Evolutionary conservation across 2,797 vertebrate species (phyloP).

Genomic region (Antennarius maculatus): DNA sequence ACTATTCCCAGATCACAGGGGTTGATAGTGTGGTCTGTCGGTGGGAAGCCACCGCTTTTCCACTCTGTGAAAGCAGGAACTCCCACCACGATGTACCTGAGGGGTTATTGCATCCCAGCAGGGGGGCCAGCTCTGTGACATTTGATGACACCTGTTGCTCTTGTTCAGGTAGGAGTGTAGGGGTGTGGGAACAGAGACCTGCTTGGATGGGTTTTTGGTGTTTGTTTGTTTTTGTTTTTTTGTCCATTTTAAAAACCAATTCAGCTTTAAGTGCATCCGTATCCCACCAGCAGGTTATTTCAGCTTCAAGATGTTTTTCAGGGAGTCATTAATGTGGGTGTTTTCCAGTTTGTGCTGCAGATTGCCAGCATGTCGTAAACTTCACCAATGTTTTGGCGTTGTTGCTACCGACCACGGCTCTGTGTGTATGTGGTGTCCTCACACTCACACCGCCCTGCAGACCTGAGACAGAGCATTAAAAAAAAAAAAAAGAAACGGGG

Average conservation of each 20-base stretch:
- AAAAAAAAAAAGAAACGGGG: background rate
- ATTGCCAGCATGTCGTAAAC: slow-evolving; percentile 44
- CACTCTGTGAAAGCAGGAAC: slow-evolving; percentile 53
- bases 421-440: slow-evolving; percentile 61
- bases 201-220: background rate
- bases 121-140: slow-evolving; percentile 16
- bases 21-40: slow-evolving; percentile 53
- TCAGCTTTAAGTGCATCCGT: slow-evolving; percentile 1
- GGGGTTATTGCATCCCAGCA: slow-evolving; percentile 33
- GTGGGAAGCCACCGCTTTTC: slow-evolving; percentile 41
- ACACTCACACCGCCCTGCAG: slow-evolving; percentile 65
- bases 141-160: slow-evolving; percentile 67
- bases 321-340: slow-evolving; percentile 50
- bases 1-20: slow-evolving; percentile 69
- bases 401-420: slow-evolving; percentile 50
- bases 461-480: slow-evolving; percentile 18
- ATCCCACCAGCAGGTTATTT: slow-evolving; percentile 41
- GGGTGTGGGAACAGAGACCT: background rate
- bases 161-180: slow-evolving; percentile 53
- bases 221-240: background rate
- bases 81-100: slow-evolving; percentile 75
- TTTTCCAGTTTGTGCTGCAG: slow-evolving; percentile 55
- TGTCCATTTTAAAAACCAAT: background rate
- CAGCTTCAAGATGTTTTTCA: slow-evolving; percentile 37
- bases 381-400: slow-evolving; percentile 68